Percentiles rank a stretch among this genome's conserved stretches.
phyloP scores from a whole-genome alignment of 2,888 invertebrate genomes.

The Loripinus fragilis region DNA sequence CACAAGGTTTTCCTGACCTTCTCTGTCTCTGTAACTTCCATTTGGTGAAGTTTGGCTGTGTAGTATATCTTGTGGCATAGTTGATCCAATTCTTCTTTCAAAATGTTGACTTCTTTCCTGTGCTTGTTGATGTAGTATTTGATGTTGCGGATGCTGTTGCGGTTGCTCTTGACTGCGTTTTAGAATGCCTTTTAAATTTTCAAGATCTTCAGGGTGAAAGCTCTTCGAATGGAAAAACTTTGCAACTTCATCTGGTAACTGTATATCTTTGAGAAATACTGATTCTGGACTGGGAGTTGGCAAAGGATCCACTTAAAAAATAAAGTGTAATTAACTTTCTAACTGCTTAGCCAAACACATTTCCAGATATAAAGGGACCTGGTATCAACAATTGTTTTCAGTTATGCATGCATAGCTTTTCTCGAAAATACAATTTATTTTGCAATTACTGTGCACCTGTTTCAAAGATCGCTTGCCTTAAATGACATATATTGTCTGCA shows the following conservation, averaged over 20 bases:
- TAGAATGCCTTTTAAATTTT: slow-evolving; percentile 46
- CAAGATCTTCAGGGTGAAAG: slow-evolving; percentile 56
- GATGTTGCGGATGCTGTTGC: neutral
- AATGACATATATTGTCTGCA: too few relatives aligned
- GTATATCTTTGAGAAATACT: slow-evolving; percentile 9
- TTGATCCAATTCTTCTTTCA: neutral
- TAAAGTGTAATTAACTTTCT: too few relatives aligned
- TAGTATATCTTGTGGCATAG: neutral
- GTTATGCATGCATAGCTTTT: too few relatives aligned
- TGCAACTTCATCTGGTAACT: slow-evolving; percentile 51
- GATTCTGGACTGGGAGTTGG: slow-evolving; percentile 2
- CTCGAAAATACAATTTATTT: too few relatives aligned
- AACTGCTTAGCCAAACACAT: too few relatives aligned
- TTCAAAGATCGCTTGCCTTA: too few relatives aligned
- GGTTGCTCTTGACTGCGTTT: slow-evolving; percentile 10
- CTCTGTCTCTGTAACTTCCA: neutral
- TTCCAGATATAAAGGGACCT: too few relatives aligned
- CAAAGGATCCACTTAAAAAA: neutral
- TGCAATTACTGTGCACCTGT: too few relatives aligned
- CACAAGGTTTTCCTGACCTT: neutral
- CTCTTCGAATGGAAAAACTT: slow-evolving; percentile 50
- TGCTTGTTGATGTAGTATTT: neutral
- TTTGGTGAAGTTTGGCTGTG: neutral
- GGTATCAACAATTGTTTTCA: too few relatives aligned
- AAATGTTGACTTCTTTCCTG: neutral